A percentile compares a stretch with the other conserved stretches of the same genome.
phyloP scores from a whole-genome alignment of 2,888 invertebrate genomes.

The Apodemia duryi region DNA sequence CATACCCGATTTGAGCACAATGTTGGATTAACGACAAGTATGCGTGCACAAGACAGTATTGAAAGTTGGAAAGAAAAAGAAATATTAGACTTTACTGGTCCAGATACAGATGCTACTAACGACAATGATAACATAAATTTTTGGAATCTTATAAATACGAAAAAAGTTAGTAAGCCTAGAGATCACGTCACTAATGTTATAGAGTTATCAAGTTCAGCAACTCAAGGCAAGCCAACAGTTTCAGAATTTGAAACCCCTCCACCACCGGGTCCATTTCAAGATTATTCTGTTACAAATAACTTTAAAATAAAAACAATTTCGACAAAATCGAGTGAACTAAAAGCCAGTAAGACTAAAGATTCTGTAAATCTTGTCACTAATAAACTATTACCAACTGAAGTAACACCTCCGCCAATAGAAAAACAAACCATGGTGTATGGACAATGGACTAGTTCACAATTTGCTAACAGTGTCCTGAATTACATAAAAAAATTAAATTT shows the following conservation, averaged over 20 bases:
- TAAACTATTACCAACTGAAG: slow-evolving; percentile 33
- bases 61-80: slow-evolving; percentile 40
- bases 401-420: slow-evolving; percentile 49
- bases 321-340: slow-evolving; percentile 31
- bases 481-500: slow-evolving; percentile 59
- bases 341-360: slow-evolving; percentile 24
- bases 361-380: slow-evolving; percentile 25
- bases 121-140: slow-evolving; percentile 39
- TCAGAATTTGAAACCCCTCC: slow-evolving; percentile 60
- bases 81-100: slow-evolving; percentile 37
- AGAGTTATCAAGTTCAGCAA: slow-evolving; percentile 32
- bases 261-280: slow-evolving; percentile 34
- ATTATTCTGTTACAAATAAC: slow-evolving; percentile 33
- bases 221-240: slow-evolving; percentile 38
- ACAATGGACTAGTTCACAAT: slow-evolving; percentile 62
- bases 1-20: slow-evolving; percentile 44
- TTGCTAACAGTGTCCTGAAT: slow-evolving; percentile 59
- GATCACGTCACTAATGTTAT: slow-evolving; percentile 26
- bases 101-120: slow-evolving; percentile 27
- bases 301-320: slow-evolving; percentile 30
- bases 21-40: slow-evolving; percentile 37
- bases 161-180: slow-evolving; percentile 39
- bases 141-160: slow-evolving; percentile 46
- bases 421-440: slow-evolving; percentile 52
- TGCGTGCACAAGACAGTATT: slow-evolving; percentile 28